Conservation (phyloP, 1,140 invertebrate species). For the Portunus trituberculatus region DNA sequence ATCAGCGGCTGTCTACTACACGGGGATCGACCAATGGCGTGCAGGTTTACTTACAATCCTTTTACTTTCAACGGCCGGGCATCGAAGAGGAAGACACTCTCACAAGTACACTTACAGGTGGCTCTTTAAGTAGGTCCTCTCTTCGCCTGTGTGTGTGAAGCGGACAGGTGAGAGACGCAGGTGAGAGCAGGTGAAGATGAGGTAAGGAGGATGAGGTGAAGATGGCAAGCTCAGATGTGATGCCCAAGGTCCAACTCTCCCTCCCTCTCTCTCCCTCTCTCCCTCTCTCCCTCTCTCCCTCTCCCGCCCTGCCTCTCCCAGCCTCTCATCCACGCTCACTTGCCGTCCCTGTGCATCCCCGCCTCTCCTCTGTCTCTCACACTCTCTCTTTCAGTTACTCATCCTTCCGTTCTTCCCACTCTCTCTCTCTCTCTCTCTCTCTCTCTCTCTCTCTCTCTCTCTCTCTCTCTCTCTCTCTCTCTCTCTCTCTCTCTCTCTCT, state of each 20-base stretch:
- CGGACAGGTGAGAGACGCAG: not conserved
- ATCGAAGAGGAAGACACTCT: not conserved
- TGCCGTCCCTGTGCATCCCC: not conserved
- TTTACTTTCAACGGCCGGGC: constrained; percentile 62
- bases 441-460: constrained; percentile 23
- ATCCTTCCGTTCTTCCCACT: not conserved
- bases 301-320: not conserved
- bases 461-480: not conserved
- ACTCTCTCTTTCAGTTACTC: not conserved
- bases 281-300: constrained; percentile 43
- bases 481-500: not conserved
- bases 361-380: not conserved
- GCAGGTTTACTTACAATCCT: not conserved
- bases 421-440: not conserved
- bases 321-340: not conserved
- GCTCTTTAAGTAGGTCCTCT: no score
- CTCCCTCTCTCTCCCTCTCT: constrained; percentile 62
- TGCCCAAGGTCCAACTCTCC: constrained; percentile 39
- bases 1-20: constrained; percentile 36
- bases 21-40: constrained; percentile 42
- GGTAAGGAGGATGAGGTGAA: not conserved
- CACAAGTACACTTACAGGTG: no score
- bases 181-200: not conserved
- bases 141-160: no score
- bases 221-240: no score